phyloP scores from a whole-genome alignment of 2,888 invertebrate species.

The Eurytoma adleriae region DNA sequence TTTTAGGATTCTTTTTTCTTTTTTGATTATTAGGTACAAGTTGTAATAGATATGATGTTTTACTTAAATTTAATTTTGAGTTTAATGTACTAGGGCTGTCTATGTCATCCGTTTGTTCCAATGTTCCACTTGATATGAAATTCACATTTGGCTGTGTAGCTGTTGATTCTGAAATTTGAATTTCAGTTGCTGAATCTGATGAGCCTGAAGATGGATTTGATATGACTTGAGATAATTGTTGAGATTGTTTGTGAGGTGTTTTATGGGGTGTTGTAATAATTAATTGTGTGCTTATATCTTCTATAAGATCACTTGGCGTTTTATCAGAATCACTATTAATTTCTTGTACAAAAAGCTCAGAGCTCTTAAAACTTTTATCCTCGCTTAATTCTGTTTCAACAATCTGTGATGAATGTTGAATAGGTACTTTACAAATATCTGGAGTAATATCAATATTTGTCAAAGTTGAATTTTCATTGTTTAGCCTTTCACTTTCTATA shows the following conservation, averaged over 20 bases:
- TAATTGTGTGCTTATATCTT: conserved; percentile 47
- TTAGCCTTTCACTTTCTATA: not conserved
- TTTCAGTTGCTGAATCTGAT: conserved; percentile 23
- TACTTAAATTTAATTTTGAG: conserved; percentile 41
- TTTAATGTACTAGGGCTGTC: conserved; percentile 38
- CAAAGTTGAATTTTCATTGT: not conserved
- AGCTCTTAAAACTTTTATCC: conserved; percentile 10
- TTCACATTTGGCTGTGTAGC: not conserved
- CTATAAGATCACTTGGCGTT: conserved; percentile 53
- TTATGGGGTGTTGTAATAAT: not conserved
- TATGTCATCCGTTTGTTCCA: conserved; percentile 19
- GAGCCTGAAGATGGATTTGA: conserved; percentile 43
- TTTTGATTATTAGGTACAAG: conserved; percentile 14
- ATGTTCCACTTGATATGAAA: not conserved
- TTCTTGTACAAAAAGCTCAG: conserved; percentile 40
- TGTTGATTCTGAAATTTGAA: conserved; percentile 16
- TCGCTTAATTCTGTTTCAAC: conserved; percentile 49
- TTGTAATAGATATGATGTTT: conserved; percentile 48
- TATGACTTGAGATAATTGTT: conserved; percentile 35
- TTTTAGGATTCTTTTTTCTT: conserved; percentile 41
- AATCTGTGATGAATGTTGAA: conserved; percentile 27
- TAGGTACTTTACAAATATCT: not conserved
- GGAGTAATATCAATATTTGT: not conserved
- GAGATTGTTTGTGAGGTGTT: not conserved
- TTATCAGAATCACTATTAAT: conserved; percentile 44